Base-by-base conservation (phyloP, 2,113 vertebrate genomes). In the Gymnogyps californianus region DNA sequence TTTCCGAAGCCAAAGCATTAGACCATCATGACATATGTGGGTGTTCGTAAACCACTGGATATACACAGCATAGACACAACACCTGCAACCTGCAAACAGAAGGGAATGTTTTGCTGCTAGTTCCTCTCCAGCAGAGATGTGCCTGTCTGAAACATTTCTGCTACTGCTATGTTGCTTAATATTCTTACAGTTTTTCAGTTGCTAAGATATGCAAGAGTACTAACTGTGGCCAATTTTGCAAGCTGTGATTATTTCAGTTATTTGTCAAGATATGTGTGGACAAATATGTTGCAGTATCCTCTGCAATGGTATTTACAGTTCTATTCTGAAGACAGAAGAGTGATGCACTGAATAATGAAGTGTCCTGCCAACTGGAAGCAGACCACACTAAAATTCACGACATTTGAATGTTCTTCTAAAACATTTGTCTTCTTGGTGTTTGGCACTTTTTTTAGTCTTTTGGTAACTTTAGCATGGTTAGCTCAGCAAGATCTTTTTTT, bases 181-280 rank as follows among this genome's bases (percentile, higher is more conserved):
- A n/a, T 86, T 83, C 9, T 71, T 32, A 55, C 98, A 97, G 98
- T 98, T 98, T 97, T 96, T 98, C 97, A 74, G 98, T 98, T 97
- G 94, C 58, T 69, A 66, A 64, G 54, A 64, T 91, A 47, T 93
- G 98, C 97, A 98, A 98, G 97, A 98, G 70, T 66, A 78, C 52
- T 55, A 78, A 77, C 46, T 95, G 98, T 94, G 98, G 97, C 96
- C 81, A 96, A 17, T 98, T 98, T 97, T 98, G 98, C 98, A 98
- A 98, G 96, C 80, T 95, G 91, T 90, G 92, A 96, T 93, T 96
- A 96, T 98, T 98, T 97, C 98, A 95, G 98, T 98, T 98, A 98
- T 98, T 98, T 97, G 98, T 96, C 96, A 98, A 98, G 96, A 97
- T 93, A 95, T 4, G 6, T 70, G 78, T 85, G 91, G 77, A 87